Evolutionary conservation across 2,113 vertebrate genomes (phyloP).

Genomic region (Phaethon lepturus): DNA sequence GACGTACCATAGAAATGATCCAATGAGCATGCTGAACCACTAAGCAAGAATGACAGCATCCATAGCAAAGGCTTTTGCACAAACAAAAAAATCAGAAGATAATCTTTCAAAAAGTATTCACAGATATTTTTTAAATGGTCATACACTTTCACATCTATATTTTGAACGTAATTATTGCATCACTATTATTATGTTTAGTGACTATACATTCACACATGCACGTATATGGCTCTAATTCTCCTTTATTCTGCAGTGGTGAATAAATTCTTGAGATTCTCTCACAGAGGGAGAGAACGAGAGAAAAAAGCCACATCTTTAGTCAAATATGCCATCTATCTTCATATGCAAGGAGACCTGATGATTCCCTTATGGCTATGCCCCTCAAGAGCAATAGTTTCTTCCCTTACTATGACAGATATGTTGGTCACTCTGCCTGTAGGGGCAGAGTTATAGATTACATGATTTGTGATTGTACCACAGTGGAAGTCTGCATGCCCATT

Average conservation of each 20-base stretch:
- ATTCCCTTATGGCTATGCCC: neutral
- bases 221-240: neutral
- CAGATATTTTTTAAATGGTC: neutral
- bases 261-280: neutral
- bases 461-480: neutral
- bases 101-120: neutral
- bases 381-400: neutral
- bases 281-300: neutral
- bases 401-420: neutral
- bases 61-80: neutral
- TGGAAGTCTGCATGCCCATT: neutral
- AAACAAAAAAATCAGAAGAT: neutral
- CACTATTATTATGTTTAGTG: neutral
- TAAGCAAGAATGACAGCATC: neutral
- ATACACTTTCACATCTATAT: neutral
- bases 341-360: neutral
- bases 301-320: neutral
- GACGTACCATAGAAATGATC: neutral
- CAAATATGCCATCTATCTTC: slow-evolving; percentile 16
- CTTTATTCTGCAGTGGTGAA: neutral
- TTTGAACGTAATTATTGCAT: neutral
- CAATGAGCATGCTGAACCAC: neutral
- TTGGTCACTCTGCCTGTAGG: neutral
- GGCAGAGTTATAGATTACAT: neutral
- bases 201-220: neutral